Conservation (phyloP, 2,113 vertebrate species). For the Pelusios castaneus region DNA sequence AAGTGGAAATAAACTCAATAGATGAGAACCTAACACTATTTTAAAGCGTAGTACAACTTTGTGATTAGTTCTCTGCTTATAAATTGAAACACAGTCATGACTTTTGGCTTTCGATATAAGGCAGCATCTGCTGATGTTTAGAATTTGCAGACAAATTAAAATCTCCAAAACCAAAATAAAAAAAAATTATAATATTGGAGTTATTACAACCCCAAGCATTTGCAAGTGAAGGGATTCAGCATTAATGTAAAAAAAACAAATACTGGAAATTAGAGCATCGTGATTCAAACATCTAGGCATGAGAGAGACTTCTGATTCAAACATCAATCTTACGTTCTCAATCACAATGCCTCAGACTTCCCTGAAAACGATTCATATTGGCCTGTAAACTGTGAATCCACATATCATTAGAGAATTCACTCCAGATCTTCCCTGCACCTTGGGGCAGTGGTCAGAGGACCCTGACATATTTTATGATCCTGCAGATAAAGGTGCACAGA, state of each 20-base stretch:
- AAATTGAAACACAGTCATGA: background rate
- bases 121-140: background rate
- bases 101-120: background rate
- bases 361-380: background rate
- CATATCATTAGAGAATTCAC: background rate
- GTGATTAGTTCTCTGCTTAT: background rate
- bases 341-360: background rate
- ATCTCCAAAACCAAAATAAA: background rate
- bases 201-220: background rate
- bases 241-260: background rate
- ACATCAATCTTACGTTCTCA: background rate
- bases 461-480: background rate
- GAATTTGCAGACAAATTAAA: background rate
- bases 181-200: background rate
- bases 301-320: background rate
- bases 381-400: background rate
- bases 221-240: slow-evolving; percentile 14
- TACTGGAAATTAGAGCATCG: too few species aligned
- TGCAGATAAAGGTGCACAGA: background rate
- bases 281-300: background rate
- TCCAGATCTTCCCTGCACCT: background rate
- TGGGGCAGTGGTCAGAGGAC: background rate
- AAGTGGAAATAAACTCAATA: too few species aligned
- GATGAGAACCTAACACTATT: background rate
- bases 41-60: background rate